phyloP scores from a whole-genome alignment of 1,140 invertebrate genomes.

The Platorchestia sp. region DNA sequence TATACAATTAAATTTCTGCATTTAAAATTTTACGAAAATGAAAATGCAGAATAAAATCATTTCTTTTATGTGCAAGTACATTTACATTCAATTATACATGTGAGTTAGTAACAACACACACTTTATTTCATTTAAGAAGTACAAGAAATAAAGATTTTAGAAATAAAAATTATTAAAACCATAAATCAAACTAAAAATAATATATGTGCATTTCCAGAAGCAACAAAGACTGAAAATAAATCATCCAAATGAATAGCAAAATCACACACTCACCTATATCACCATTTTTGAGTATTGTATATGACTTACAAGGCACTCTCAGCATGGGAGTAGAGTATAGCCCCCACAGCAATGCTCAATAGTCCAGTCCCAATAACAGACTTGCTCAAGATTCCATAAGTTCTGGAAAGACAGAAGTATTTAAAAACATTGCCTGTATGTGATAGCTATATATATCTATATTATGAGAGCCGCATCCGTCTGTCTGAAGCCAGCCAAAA shows the following conservation, averaged over 20 bases:
- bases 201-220: not conserved
- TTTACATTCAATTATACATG: no score
- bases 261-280: not conserved
- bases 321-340: not conserved
- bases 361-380: not conserved
- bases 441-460: not conserved
- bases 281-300: not conserved
- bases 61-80: no score
- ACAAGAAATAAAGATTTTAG: not conserved
- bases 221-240: not conserved
- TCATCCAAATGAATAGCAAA: not conserved
- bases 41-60: no score
- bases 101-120: no score
- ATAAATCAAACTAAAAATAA: not conserved
- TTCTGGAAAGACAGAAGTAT: not conserved
- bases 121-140: no score
- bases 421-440: not conserved
- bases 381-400: not conserved
- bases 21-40: no score
- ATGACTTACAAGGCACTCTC: not conserved
- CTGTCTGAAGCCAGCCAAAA: no score
- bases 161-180: not conserved
- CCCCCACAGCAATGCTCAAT: not conserved
- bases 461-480: no score
- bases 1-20: no score